phyloP scores from a whole-genome alignment of 2,113 vertebrate genomes.

The Chunga burmeisteri region DNA sequence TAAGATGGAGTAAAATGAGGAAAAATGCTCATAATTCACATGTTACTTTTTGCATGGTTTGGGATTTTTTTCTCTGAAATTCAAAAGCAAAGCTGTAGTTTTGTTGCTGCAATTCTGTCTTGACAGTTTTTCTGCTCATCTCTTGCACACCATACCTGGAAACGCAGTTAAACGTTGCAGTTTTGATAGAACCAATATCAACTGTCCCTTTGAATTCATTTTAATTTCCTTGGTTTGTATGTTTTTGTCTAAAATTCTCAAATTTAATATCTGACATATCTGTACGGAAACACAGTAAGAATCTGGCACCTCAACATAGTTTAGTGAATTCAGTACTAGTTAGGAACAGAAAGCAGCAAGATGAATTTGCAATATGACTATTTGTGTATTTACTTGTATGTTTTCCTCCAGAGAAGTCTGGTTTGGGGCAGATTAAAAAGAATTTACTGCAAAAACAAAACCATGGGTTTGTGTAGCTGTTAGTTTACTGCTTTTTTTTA shows the following conservation, averaged over 20 bases:
- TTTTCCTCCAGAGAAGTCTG: not conserved
- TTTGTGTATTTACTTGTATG: not conserved
- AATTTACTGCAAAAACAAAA: not conserved
- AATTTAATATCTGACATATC: not conserved
- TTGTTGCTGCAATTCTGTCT: not conserved
- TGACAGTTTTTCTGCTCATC: not conserved
- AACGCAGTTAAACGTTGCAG: fast-evolving
- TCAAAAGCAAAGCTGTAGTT: not conserved
- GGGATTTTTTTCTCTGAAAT: not conserved
- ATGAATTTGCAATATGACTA: not conserved
- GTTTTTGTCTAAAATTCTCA: not conserved
- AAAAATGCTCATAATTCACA: not conserved
- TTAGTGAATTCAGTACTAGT: not conserved
- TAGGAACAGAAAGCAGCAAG: not conserved
- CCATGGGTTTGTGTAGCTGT: not conserved
- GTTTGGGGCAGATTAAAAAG: not conserved
- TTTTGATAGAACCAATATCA: not conserved
- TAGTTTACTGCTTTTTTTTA: not conserved
- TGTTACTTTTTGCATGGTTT: not conserved
- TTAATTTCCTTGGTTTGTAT: not conserved
- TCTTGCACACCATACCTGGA: not conserved
- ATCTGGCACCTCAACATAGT: not conserved
- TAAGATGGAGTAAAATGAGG: not conserved
- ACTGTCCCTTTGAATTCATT: not conserved
- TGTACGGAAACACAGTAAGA: not conserved